These are phyloP conservation scores for Orthonevra nobilis DNA, from an alignment of 2,888 invertebrate genomes.

Conservation along the genomic window DNA sequence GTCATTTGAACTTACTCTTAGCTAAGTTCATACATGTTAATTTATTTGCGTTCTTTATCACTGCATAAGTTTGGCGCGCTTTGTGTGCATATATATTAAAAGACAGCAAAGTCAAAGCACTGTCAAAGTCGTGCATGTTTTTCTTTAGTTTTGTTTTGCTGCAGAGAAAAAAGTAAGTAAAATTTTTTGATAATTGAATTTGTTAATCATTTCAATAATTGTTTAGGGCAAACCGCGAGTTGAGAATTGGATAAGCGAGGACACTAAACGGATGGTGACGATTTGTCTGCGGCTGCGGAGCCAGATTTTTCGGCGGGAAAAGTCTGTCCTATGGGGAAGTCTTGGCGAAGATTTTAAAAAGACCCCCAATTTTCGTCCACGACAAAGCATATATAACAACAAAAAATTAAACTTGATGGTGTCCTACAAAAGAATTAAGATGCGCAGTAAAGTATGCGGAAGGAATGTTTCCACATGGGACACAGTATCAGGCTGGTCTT, in stretches of 20 bases:
- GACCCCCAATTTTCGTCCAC: background rate
- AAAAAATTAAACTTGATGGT: constrained; percentile 7
- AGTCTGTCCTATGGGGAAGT: background rate
- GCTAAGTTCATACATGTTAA: too few species aligned
- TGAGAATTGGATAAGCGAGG: constrained; percentile 5
- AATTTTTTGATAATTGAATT: background rate
- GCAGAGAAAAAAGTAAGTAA: background rate
- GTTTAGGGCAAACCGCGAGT: background rate
- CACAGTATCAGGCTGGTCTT: constrained; percentile 31
- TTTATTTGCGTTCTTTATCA: too few species aligned
- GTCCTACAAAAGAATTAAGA: constrained; percentile 1
- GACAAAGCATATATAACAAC: background rate
- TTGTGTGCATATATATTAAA: too few species aligned
- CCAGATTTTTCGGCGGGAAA: constrained; percentile 5
- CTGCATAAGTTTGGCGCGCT: too few species aligned
- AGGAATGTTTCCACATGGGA: constrained; percentile 1
- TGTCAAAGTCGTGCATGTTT: background rate
- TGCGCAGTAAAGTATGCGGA: background rate
- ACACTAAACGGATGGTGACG: constrained; percentile 2
- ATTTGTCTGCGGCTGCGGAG: constrained; percentile 1
- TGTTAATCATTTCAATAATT: constrained; percentile 2
- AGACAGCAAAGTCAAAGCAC: too few species aligned
- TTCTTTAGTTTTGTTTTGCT: background rate
- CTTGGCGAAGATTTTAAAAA: constrained; percentile 1
- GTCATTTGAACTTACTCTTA: too few species aligned